Conservation (phyloP, 1,140 invertebrate species). For the Drosophila pallidifrons region DNA sequence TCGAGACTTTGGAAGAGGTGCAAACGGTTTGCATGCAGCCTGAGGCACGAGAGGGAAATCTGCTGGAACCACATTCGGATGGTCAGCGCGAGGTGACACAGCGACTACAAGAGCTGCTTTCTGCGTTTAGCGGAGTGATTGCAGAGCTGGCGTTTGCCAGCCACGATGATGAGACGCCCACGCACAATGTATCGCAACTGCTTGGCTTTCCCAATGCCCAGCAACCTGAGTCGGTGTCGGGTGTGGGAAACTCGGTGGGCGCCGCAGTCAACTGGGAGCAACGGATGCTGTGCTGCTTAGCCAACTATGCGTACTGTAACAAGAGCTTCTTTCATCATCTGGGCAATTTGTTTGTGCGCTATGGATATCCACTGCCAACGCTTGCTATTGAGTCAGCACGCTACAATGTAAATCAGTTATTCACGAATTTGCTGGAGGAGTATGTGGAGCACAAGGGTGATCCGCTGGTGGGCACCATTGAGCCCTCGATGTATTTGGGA, state of each 20-base stretch:
- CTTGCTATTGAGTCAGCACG: slow-evolving; percentile 87
- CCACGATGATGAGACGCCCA: slow-evolving; percentile 88
- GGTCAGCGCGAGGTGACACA: slow-evolving; percentile 89
- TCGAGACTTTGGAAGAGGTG: slow-evolving; percentile 93
- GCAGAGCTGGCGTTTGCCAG: slow-evolving; percentile 88
- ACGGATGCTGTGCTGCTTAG: slow-evolving; percentile 93
- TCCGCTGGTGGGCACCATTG: slow-evolving; percentile 96
- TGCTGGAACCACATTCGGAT: slow-evolving; percentile 87
- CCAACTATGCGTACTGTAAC: slow-evolving; percentile 95
- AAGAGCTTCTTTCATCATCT: slow-evolving; percentile 91
- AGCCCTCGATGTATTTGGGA: slow-evolving; percentile 97
- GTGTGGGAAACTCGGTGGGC: slow-evolving; percentile 14
- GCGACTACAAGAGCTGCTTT: slow-evolving; percentile 90
- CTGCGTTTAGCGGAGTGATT: slow-evolving; percentile 88
- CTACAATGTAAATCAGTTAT: slow-evolving; percentile 88
- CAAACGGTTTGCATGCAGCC: slow-evolving; percentile 93
- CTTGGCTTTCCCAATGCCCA: slow-evolving; percentile 87
- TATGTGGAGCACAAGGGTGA: slow-evolving; percentile 97
- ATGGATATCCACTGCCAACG: slow-evolving; percentile 90
- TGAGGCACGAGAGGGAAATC: slow-evolving; percentile 89
- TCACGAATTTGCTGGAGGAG: slow-evolving; percentile 90
- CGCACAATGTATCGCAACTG: slow-evolving; percentile 88
- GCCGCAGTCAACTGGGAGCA: slow-evolving; percentile 90
- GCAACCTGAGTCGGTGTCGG: slow-evolving; percentile 75
- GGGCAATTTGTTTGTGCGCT: slow-evolving; percentile 87